Evolutionary conservation across 2,797 vertebrate genomes (phyloP).

Genomic region (Pseudochirops cupreus): DNA sequence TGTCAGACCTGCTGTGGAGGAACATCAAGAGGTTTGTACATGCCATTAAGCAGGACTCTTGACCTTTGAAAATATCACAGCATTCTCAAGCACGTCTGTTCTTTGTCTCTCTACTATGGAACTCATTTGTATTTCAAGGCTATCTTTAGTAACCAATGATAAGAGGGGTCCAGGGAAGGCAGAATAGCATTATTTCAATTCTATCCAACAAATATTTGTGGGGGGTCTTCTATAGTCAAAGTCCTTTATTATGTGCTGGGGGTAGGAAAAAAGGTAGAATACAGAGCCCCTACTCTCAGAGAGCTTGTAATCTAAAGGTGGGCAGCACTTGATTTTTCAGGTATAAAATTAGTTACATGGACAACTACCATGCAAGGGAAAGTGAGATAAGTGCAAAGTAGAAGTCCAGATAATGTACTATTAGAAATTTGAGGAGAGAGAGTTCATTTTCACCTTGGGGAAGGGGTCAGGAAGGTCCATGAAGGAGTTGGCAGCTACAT

Average conservation of each 20-base stretch:
- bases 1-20: not conserved
- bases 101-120: slow-evolving; percentile 25
- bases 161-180: not conserved
- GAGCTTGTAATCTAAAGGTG: not conserved
- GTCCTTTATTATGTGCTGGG: not conserved
- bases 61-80: slow-evolving; percentile 20
- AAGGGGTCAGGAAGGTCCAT: not conserved
- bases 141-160: not conserved
- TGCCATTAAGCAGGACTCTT: not conserved
- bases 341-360: not conserved
- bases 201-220: not conserved
- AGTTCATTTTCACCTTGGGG: not conserved
- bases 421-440: not conserved
- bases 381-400: not conserved
- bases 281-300: not conserved
- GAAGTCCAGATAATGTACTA: not conserved
- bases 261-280: not conserved
- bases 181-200: not conserved
- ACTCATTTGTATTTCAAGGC: slow-evolving; percentile 16
- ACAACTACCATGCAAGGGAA: not conserved
- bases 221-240: not conserved
- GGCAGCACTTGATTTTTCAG: not conserved
- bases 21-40: slow-evolving; percentile 5
- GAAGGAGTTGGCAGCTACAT: not conserved
- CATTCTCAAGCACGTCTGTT: not conserved